Evolutionary conservation across 2,888 invertebrate genomes (phyloP).

Genomic region (Dasypogon diadema): DNA sequence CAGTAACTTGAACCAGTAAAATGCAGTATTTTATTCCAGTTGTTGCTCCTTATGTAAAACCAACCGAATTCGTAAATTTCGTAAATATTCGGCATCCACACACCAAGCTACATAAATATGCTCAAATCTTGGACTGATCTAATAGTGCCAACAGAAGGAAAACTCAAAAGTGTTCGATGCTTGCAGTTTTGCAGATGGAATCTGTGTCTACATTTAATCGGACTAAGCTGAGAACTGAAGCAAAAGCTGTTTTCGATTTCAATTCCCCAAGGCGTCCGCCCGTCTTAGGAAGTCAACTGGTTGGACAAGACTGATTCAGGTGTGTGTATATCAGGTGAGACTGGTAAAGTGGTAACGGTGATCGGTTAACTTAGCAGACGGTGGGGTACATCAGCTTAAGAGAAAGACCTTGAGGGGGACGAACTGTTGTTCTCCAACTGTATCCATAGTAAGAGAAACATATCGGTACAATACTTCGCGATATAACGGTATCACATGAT

Average conservation of each 20-base stretch:
- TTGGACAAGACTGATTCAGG: background rate
- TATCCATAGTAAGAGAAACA: slow-evolving; percentile 1
- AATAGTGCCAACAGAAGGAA: background rate
- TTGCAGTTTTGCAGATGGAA: background rate
- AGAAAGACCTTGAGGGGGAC: background rate
- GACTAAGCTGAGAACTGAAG: background rate
- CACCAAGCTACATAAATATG: background rate
- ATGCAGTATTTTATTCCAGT: background rate
- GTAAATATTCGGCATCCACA: background rate
- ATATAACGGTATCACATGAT: slow-evolving; percentile 24
- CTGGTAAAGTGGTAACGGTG: slow-evolving; percentile 23
- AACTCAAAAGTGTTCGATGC: background rate
- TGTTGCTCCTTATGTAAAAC: slow-evolving; percentile 29
- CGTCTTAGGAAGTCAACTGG: slow-evolving; percentile 29
- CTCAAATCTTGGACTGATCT: background rate
- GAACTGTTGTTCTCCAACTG: background rate
- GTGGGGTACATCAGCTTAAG: slow-evolving; percentile 14
- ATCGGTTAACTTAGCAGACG: background rate
- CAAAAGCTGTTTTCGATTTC: background rate
- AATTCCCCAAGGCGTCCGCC: background rate
- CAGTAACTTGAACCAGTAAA: slow-evolving; percentile 19
- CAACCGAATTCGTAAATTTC: no score
- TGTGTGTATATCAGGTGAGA: background rate
- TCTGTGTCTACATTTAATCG: background rate
- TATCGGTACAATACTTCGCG: background rate